Conservation (phyloP, 2,888 invertebrate species). For the Lasioglossum morio region DNA sequence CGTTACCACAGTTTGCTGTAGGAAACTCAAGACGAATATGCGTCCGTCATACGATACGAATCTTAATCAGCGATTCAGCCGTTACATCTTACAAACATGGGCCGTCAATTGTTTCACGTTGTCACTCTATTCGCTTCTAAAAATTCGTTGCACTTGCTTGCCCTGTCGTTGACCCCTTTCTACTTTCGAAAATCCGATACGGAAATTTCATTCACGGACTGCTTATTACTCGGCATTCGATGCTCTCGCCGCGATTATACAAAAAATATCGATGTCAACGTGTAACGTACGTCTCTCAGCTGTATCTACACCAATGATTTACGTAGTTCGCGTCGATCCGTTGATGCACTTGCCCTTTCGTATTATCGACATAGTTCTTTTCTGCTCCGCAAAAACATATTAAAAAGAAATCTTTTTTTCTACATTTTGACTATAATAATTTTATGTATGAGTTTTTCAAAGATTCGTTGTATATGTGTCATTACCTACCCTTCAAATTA, state of each 20-base stretch:
- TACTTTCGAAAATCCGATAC: slow-evolving; percentile 32
- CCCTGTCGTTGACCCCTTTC: slow-evolving; percentile 42
- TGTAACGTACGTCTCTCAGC: neutral
- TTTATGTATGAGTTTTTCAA: no score
- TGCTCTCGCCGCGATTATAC: neutral
- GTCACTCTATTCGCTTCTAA: slow-evolving; percentile 29
- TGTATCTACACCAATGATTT: neutral
- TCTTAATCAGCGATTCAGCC: slow-evolving; percentile 46
- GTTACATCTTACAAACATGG: slow-evolving; percentile 48
- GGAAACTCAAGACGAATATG: slow-evolving; percentile 31
- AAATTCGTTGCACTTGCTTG: slow-evolving; percentile 28
- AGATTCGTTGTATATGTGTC: no score
- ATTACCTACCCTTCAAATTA: no score
- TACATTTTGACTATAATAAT: no score
- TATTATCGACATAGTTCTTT: neutral
- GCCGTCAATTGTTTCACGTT: slow-evolving; percentile 36
- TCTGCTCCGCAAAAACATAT: no score
- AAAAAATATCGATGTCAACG: neutral
- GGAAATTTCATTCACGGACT: slow-evolving; percentile 18
- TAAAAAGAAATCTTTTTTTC: no score
- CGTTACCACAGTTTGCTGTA: slow-evolving; percentile 3
- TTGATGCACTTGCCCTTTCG: slow-evolving; percentile 18
- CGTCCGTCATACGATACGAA: slow-evolving; percentile 38
- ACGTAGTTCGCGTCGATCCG: slow-evolving; percentile 10
- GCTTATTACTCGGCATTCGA: neutral